phyloP scores from a whole-genome alignment of 2,113 vertebrate species.

The Otocyon megalotis region DNA sequence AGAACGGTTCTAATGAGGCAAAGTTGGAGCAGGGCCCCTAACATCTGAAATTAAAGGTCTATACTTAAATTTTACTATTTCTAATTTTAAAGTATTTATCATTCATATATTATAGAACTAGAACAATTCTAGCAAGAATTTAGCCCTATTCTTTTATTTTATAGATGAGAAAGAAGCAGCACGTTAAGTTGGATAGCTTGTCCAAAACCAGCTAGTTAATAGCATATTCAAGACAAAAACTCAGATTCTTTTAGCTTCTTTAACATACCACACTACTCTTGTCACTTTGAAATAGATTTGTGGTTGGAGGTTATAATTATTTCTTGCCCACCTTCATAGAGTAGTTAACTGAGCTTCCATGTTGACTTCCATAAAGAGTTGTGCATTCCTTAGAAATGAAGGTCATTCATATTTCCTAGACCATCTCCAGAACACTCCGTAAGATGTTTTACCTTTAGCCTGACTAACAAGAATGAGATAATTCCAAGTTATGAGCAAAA shows the following conservation, averaged over 20 bases:
- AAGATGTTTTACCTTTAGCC: not conserved
- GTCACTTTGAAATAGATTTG: not conserved
- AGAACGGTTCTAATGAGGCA: not conserved
- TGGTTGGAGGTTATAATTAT: not conserved
- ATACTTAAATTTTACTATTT: not conserved
- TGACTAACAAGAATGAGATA: not conserved
- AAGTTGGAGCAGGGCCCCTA: not conserved
- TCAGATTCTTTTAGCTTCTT: not conserved
- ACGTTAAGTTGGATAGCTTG: not conserved
- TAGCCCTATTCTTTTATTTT: not conserved
- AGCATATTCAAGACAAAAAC: not conserved
- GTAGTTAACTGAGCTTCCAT: not conserved
- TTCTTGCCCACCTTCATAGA: not conserved
- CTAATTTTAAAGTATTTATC: slow-evolving; percentile 12
- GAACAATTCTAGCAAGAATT: not conserved
- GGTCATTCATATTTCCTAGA: not conserved
- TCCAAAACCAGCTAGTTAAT: not conserved
- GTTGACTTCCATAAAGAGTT: not conserved
- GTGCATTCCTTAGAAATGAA: not conserved
- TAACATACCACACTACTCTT: not conserved
- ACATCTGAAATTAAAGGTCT: not conserved
- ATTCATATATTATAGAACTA: not conserved
- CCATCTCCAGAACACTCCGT: not conserved
- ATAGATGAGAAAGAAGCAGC: not conserved
- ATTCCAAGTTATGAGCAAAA: slow-evolving; percentile 29